These are phyloP conservation scores for Ischnus inquisitorius DNA, from an alignment of 2,888 invertebrate genomes.

Conservation along the genomic window DNA sequence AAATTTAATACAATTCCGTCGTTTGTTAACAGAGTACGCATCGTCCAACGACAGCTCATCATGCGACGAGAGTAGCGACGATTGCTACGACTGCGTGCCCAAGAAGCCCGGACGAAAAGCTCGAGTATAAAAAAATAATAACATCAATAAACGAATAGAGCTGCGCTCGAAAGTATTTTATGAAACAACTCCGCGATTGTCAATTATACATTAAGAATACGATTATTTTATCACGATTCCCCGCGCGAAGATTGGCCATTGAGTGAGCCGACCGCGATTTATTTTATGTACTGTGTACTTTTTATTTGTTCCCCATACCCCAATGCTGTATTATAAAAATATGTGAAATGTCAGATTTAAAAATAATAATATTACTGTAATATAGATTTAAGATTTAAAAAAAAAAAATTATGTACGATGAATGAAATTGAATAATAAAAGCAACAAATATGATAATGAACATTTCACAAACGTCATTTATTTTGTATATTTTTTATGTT, in stretches of 20 bases:
- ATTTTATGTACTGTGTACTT: background rate
- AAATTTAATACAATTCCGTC: background rate
- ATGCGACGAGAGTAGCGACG: constrained; percentile 63
- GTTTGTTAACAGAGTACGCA: constrained; percentile 42
- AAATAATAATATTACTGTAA: background rate
- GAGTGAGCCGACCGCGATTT: constrained; percentile 19
- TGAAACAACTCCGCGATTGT: background rate
- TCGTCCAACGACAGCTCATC: constrained; percentile 63
- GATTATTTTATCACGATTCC: constrained; percentile 19
- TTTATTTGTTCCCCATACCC: background rate
- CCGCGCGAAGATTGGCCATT: background rate
- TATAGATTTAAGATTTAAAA: background rate
- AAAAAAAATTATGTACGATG: background rate
- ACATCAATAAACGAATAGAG: background rate
- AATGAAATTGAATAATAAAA: background rate
- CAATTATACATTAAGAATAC: constrained; percentile 22
- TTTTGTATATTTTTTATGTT: too few relatives aligned
- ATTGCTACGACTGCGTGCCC: constrained; percentile 66
- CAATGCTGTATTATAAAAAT: background rate
- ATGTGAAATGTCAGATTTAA: background rate
- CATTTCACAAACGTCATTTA: background rate
- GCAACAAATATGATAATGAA: background rate
- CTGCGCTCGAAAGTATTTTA: constrained; percentile 14
- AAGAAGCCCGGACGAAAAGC: constrained; percentile 62
- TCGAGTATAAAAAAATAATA: constrained; percentile 11